Percentiles rank a stretch among this genome's conserved stretches.
Evolutionary conservation across 2,888 invertebrate species (phyloP).

Genomic region (Oeneis ivallda): DNA sequence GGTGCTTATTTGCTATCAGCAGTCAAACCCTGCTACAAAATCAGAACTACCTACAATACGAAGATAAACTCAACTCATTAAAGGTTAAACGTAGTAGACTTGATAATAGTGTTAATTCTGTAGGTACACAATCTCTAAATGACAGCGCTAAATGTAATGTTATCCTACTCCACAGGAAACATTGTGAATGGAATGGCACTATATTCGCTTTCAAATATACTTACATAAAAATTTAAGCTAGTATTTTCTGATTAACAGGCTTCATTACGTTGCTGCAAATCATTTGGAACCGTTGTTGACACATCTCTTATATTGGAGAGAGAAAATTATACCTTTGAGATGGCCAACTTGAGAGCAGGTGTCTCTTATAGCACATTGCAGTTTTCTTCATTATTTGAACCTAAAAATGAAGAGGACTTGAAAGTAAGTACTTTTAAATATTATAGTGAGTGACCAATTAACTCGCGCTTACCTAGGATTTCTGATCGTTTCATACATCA

Average conservation of each 20-base stretch:
- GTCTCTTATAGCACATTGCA: slow-evolving; percentile 36
- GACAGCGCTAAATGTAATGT: no score
- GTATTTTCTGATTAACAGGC: slow-evolving; percentile 29
- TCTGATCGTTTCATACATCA: not conserved
- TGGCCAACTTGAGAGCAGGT: slow-evolving; percentile 34
- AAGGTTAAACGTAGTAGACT: not conserved
- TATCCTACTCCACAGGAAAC: no score
- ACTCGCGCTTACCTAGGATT: not conserved
- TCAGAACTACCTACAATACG: not conserved
- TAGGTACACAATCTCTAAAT: not conserved
- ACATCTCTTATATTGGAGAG: slow-evolving; percentile 32
- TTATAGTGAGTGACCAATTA: not conserved
- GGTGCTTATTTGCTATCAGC: not conserved
- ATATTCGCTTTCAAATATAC: no score
- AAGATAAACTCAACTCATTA: not conserved
- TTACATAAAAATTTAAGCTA: not conserved
- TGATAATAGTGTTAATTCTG: not conserved
- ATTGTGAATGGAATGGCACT: no score
- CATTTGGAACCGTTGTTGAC: slow-evolving; percentile 35
- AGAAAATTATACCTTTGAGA: slow-evolving; percentile 40
- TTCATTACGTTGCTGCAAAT: slow-evolving; percentile 34
- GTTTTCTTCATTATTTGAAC: slow-evolving; percentile 34
- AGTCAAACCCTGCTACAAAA: not conserved
- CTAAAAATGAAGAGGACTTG: slow-evolving; percentile 30
- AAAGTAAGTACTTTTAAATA: slow-evolving; percentile 32